Base-by-base conservation (phyloP, 2,888 invertebrate genomes). In the Cryptus armator region DNA sequence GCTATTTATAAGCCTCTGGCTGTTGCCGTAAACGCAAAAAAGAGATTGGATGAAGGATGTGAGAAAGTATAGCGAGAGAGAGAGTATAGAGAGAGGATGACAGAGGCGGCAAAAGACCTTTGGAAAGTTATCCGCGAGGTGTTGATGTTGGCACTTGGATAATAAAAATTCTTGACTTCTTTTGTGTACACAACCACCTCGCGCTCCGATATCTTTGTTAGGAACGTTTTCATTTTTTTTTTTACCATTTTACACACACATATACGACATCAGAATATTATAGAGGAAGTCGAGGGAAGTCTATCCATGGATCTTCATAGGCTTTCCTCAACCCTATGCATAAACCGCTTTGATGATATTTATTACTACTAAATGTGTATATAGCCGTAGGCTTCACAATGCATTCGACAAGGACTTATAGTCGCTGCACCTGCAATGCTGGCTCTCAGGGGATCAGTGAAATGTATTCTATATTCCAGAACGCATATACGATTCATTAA, bases 161-260 rank as follows among this genome's bases (percentile, higher is more conserved):
- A 84, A 84, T 84, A 84, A 84, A 84, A 80, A 84, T 84, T 84
- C 71, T 67, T 67, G 71, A 67, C 76, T 72, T 29, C 84, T 76
- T 71, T 84, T 84, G 80, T 84, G 67, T 64, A 71, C 51, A 53
- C 12, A 12, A 43, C 48, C n/a, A 16, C 59, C 44, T 7, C 66
- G 62, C 48, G 44, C 6, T 9, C 7, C 37, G 75, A 81, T 81
- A 66, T 72, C 79, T 83, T 80, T 75, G 83, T 80, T 48, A 24
- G 29, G 70, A 62, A n/a, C 59, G 37, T 48, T 72, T 76, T 37
- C 53, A 19, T 66, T 80, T 80, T 84, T 84, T 84, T 37, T 37
- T 37, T 37, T 2, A 9, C 59, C 48, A 76, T 79, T 68, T 76
- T 80, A 5, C 56, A 56, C 24, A 10, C 24, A 4, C 71, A 71